Evolutionary conservation across 2,888 invertebrate genomes (phyloP).

Genomic region (Drosophila percnosoma): DNA sequence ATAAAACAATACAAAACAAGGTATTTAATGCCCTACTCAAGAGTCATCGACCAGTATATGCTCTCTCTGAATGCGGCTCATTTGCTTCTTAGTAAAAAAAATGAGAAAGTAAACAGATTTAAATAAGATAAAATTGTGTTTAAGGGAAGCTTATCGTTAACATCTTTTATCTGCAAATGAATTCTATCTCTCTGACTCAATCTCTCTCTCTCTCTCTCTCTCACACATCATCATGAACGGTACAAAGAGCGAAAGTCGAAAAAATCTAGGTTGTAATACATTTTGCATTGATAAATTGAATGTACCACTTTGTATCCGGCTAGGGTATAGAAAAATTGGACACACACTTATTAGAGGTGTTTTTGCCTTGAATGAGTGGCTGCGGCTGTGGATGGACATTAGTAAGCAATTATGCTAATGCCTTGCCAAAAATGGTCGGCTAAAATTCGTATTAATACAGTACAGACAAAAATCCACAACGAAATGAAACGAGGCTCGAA

Average conservation of each 20-base stretch:
- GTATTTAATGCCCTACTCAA: conserved; percentile 1
- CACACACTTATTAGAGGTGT: conserved; percentile 73
- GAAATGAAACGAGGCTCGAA: conserved; percentile 47
- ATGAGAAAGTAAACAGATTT: not conserved
- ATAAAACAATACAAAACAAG: conserved; percentile 19
- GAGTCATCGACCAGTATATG: conserved; percentile 11
- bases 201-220: not conserved
- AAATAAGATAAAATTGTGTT: not conserved
- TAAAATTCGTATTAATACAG: conserved; percentile 75
- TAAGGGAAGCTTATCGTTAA: not conserved
- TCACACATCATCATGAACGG: not conserved
- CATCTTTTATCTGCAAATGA: not conserved
- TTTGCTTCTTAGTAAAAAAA: not conserved
- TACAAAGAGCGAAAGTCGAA: not conserved
- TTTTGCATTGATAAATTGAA: not conserved
- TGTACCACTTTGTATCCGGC: not conserved
- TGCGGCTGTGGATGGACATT: conserved; percentile 55
- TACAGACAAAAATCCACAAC: conserved; percentile 6
- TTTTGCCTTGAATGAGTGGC: conserved; percentile 70
- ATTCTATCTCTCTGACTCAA: not conserved
- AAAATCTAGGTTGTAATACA: not conserved
- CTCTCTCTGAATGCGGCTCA: conserved; percentile 1
- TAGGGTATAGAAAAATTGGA: conserved; percentile 59
- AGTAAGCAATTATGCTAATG: conserved; percentile 76
- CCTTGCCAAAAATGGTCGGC: conserved; percentile 66